Conservation (phyloP, 2,797 vertebrate species). For the Picus viridis region DNA sequence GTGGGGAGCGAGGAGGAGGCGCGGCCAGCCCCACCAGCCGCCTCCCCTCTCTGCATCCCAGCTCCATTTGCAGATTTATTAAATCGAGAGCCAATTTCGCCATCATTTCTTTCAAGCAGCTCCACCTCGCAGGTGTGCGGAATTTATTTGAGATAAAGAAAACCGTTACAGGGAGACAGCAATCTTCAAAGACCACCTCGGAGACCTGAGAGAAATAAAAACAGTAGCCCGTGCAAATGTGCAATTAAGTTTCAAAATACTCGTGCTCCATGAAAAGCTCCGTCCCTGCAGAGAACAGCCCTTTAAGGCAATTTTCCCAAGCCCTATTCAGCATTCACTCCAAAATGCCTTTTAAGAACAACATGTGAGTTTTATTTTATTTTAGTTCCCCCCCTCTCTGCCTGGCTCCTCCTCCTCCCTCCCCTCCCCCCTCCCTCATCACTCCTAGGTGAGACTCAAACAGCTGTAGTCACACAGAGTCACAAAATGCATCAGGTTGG, state of each 20-base stretch:
- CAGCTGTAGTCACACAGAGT: neutral
- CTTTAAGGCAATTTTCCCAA: slow-evolving; percentile 80
- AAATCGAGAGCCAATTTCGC: slow-evolving; percentile 70
- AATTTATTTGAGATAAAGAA: slow-evolving; percentile 80
- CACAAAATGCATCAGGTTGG: too few species aligned
- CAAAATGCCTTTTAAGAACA: slow-evolving; percentile 77
- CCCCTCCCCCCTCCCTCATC: neutral
- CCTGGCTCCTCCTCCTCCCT: neutral
- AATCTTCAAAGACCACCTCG: slow-evolving; percentile 80
- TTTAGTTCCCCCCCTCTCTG: neutral
- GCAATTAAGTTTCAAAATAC: slow-evolving; percentile 81
- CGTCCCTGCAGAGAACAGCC: slow-evolving; percentile 72
- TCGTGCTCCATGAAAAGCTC: slow-evolving; percentile 72
- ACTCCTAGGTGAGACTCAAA: slow-evolving; percentile 41
- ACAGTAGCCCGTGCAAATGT: slow-evolving; percentile 78
- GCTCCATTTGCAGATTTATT: slow-evolving; percentile 73
- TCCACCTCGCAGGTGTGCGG: slow-evolving; percentile 76
- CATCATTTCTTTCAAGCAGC: slow-evolving; percentile 71
- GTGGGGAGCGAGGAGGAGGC: neutral
- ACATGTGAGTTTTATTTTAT: slow-evolving; percentile 51
- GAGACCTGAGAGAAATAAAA: slow-evolving; percentile 79
- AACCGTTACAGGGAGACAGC: slow-evolving; percentile 73
- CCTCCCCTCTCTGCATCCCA: slow-evolving; percentile 6
- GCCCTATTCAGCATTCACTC: slow-evolving; percentile 74
- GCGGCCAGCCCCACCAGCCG: neutral